Evolutionary conservation across 2,797 vertebrate genomes (phyloP).

Genomic region (Geotrypetes seraphini): DNA sequence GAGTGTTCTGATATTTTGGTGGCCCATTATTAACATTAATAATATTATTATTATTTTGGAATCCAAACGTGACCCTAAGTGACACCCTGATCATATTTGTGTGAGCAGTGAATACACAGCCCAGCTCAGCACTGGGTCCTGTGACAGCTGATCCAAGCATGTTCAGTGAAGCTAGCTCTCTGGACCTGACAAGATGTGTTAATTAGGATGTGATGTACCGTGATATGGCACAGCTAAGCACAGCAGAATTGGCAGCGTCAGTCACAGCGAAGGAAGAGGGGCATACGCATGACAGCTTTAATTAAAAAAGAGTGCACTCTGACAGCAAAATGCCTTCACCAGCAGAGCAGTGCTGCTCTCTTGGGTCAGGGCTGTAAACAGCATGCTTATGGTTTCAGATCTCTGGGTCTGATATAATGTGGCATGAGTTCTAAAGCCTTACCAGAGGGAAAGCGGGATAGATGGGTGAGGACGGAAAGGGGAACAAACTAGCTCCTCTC

Average conservation of each 20-base stretch:
- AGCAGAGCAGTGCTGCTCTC: neutral
- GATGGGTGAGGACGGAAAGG: too few species aligned
- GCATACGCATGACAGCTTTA: slow-evolving; percentile 44
- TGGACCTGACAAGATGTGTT: slow-evolving; percentile 54
- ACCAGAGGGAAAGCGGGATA: too few species aligned
- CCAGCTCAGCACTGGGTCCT: slow-evolving; percentile 19
- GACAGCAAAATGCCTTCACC: slow-evolving; percentile 29
- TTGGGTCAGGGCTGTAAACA: neutral
- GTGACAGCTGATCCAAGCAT: slow-evolving; percentile 42
- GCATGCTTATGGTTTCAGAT: too few species aligned
- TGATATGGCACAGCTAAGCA: slow-evolving; percentile 35
- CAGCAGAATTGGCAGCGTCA: slow-evolving; percentile 30
- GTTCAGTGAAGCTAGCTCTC: slow-evolving; percentile 27
- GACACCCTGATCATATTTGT: too few species aligned
- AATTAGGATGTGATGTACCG: slow-evolving; percentile 53
- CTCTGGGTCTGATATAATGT: too few species aligned
- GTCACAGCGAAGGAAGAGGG: slow-evolving; percentile 19
- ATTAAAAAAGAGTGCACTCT: slow-evolving; percentile 36
- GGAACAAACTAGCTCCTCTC: too few species aligned
- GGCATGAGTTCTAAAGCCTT: too few species aligned
- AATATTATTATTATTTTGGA: too few species aligned
- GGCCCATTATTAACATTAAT: too few species aligned
- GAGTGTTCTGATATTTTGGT: too few species aligned
- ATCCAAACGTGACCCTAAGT: too few species aligned
- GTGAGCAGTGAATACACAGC: too few species aligned